These are phyloP conservation scores for Drosophila melanosoma DNA, from an alignment of 2,888 invertebrate genomes.

Conservation along the genomic window DNA sequence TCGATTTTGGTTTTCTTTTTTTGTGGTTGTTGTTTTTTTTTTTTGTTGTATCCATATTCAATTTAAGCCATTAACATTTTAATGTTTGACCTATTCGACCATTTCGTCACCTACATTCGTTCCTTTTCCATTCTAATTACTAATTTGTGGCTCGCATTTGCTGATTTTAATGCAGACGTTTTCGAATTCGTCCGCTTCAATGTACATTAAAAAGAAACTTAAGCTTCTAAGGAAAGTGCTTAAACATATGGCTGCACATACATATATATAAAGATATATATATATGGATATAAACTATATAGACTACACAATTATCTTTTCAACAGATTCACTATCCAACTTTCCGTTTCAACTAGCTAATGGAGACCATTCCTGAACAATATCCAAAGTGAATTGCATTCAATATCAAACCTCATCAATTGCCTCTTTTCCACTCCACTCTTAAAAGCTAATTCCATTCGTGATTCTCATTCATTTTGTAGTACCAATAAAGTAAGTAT, in stretches of 20 bases:
- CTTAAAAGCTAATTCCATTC: slow-evolving; percentile 34
- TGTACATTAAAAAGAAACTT: slow-evolving; percentile 50
- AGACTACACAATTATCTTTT: slow-evolving; percentile 47
- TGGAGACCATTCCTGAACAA: slow-evolving; percentile 14
- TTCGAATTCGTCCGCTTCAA: slow-evolving; percentile 37
- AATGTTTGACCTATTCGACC: slow-evolving; percentile 17
- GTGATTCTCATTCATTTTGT: slow-evolving; percentile 10
- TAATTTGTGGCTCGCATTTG: slow-evolving; percentile 76
- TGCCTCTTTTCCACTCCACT: slow-evolving; percentile 4
- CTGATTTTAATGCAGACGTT: slow-evolving; percentile 68
- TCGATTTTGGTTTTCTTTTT: slow-evolving; percentile 11
- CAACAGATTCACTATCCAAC: slow-evolving; percentile 57
- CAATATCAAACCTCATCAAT: slow-evolving; percentile 39
- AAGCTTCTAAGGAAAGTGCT: slow-evolving; percentile 26
- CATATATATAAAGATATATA: slow-evolving; percentile 15
- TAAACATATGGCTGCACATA: slow-evolving; percentile 29
- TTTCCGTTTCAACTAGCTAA: slow-evolving; percentile 58
- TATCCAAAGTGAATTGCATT: slow-evolving; percentile 35
- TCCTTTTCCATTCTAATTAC: slow-evolving; percentile 34
- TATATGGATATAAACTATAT: slow-evolving; percentile 29
- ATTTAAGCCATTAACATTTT: slow-evolving; percentile 36
- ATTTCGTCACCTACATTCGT: slow-evolving; percentile 46
- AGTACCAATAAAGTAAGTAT: slow-evolving; percentile 57
- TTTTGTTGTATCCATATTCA: slow-evolving; percentile 26
- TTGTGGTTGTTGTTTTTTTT: neutral